Percentiles rank a stretch among this genome's conserved stretches.
Evolutionary conservation across 2,113 vertebrate genomes (phyloP).

Genomic region (Crotalus helleri): DNA sequence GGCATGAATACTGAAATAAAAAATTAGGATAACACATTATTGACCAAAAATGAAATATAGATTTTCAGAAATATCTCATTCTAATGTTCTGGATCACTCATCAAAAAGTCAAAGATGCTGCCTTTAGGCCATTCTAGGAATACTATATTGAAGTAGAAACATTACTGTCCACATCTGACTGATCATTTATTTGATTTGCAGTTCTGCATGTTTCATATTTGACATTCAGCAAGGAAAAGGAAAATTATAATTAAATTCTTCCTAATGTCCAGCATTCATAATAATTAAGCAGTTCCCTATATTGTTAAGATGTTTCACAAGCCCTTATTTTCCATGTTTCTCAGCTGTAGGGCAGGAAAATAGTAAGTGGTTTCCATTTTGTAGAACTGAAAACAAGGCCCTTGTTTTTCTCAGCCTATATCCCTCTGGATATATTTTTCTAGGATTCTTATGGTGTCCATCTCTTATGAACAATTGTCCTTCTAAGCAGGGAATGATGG

Average conservation of each 20-base stretch:
- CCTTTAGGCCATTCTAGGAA: not conserved
- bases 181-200: not conserved
- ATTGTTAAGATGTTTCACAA: not conserved
- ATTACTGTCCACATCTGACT: not conserved
- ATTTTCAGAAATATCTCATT: not conserved
- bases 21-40: not conserved
- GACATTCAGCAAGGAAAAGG: not conserved
- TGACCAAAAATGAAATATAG: not conserved
- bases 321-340: not conserved
- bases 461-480: not conserved
- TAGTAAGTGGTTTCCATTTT: not conserved
- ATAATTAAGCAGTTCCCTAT: not conserved
- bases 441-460: not conserved
- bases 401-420: not conserved
- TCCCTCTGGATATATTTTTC: not conserved
- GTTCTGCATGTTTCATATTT: not conserved
- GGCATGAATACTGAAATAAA: not conserved
- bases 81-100: not conserved
- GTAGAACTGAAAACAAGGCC: not conserved
- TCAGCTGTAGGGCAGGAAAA: not conserved
- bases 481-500: not conserved
- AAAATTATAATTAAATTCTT: not conserved
- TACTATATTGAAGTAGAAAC: not conserved
- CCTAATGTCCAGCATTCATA: not conserved
- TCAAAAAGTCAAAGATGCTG: not conserved